phyloP scores from a whole-genome alignment of 2,888 invertebrate genomes.

The Lithosia quadra region DNA sequence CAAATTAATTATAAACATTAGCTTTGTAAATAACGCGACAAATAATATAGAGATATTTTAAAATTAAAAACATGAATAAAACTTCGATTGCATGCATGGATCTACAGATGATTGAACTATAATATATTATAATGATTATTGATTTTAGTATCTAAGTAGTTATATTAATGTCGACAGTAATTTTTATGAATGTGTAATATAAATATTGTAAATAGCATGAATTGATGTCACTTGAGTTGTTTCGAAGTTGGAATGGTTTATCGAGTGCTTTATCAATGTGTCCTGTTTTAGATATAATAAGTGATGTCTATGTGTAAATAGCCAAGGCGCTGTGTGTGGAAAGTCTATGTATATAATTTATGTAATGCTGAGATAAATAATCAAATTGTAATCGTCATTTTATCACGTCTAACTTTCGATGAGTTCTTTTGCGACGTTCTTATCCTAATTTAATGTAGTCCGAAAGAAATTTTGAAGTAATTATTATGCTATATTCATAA shows the following conservation, averaged over 20 bases:
- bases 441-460: slow-evolving; percentile 38
- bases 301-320: slow-evolving; percentile 52
- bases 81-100: slow-evolving; percentile 49
- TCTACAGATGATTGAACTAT: slow-evolving; percentile 51
- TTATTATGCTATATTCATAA: not conserved
- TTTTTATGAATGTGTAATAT: slow-evolving; percentile 64
- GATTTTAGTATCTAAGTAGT: slow-evolving; percentile 46
- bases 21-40: slow-evolving; percentile 79
- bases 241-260: slow-evolving; percentile 61
- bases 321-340: slow-evolving; percentile 67
- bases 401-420: slow-evolving; percentile 29
- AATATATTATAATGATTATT: slow-evolving; percentile 43
- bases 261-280: slow-evolving; percentile 71
- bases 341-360: slow-evolving; percentile 62
- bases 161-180: slow-evolving; percentile 45
- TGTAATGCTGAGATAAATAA: slow-evolving; percentile 38
- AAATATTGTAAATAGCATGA: slow-evolving; percentile 65
- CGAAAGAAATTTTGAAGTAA: not conserved
- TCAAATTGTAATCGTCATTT: slow-evolving; percentile 44
- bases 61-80: slow-evolving; percentile 57
- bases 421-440: slow-evolving; percentile 13
- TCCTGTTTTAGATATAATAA: slow-evolving; percentile 43
- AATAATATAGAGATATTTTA: slow-evolving; percentile 52
- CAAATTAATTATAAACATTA: slow-evolving; percentile 68
- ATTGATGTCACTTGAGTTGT: slow-evolving; percentile 49